Percentiles rank a stretch among this genome's conserved stretches.
phyloP scores from a whole-genome alignment of 1,140 invertebrate species.

The Drosophila nigrodunni region DNA sequence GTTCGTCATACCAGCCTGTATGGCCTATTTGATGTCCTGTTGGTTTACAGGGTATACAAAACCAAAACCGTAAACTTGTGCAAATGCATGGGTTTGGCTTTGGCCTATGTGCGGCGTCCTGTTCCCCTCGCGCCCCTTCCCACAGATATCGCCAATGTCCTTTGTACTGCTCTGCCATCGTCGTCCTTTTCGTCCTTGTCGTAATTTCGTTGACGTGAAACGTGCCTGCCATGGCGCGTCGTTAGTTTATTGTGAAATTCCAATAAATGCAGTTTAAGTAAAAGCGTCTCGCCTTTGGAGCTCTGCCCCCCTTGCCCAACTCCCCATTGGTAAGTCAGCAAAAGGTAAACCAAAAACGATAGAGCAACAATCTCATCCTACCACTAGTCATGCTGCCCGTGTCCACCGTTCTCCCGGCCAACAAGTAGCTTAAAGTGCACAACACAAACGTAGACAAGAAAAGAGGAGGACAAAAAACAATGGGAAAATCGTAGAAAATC shows the following conservation, averaged over 20 bases:
- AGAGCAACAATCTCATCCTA: constrained; percentile 1
- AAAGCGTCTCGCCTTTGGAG: constrained; percentile 33
- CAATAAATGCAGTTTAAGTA: constrained; percentile 67
- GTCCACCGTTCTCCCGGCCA: not conserved
- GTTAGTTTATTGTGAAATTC: constrained; percentile 79
- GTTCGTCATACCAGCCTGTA: no score
- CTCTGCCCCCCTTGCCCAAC: not conserved
- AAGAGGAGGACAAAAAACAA: constrained; percentile 21
- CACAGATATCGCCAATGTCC: not conserved
- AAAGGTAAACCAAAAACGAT: constrained; percentile 40
- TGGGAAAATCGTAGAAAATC: constrained; percentile 53
- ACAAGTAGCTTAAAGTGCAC: constrained; percentile 14
- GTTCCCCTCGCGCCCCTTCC: not conserved
- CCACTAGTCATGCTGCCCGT: not conserved
- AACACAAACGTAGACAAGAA: constrained; percentile 31
- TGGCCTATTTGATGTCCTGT: not conserved
- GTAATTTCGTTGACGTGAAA: constrained; percentile 17
- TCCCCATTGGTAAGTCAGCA: constrained; percentile 6
- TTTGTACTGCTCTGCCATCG: constrained; percentile 6
- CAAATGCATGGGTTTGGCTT: constrained; percentile 73
- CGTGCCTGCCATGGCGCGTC: constrained; percentile 40
- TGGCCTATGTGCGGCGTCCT: constrained; percentile 59
- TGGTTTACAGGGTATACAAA: constrained; percentile 13
- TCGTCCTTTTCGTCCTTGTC: constrained; percentile 6
- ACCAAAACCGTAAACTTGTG: constrained; percentile 66